These are phyloP conservation scores for Lysandra bellargus DNA, from an alignment of 2,888 invertebrate genomes.

Conservation along the genomic window DNA sequence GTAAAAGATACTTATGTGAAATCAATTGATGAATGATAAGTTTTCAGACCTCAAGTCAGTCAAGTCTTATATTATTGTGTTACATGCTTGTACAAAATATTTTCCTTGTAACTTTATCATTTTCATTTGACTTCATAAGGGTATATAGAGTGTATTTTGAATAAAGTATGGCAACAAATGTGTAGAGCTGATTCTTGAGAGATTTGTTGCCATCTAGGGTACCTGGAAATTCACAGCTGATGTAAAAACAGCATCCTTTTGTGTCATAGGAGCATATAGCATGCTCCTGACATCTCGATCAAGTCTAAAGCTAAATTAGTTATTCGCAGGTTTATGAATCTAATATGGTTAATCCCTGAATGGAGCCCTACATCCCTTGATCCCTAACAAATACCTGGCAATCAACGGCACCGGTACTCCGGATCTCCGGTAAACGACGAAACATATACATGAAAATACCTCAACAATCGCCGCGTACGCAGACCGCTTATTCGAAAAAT, in stretches of 20 bases:
- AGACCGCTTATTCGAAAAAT: constrained; percentile 52
- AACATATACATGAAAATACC: constrained; percentile 68
- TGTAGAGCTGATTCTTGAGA: constrained; percentile 32
- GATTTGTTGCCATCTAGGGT: constrained; percentile 64
- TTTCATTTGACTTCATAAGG: constrained; percentile 45
- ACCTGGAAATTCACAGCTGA: constrained; percentile 75
- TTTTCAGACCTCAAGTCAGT: not conserved
- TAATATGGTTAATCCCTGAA: constrained; percentile 19
- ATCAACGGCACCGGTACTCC: constrained; percentile 55
- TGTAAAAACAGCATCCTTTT: constrained; percentile 60
- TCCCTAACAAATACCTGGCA: constrained; percentile 76
- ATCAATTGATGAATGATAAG: constrained; percentile 40
- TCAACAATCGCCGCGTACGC: constrained; percentile 63
- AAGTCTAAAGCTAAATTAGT: not conserved
- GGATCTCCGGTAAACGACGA: constrained; percentile 51
- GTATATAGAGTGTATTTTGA: constrained; percentile 34
- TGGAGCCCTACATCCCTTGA: constrained; percentile 38
- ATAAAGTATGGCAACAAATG: constrained; percentile 54
- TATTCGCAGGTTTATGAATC: constrained; percentile 1
- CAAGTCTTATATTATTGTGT: not conserved
- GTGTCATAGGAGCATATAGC: constrained; percentile 52
- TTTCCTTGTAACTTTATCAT: constrained; percentile 22
- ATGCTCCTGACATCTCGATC: constrained; percentile 53
- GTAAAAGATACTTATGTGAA: constrained; percentile 50
- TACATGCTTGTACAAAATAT: not conserved